phyloP scores from a whole-genome alignment of 2,888 invertebrate genomes.

The Eurytoma californica region DNA sequence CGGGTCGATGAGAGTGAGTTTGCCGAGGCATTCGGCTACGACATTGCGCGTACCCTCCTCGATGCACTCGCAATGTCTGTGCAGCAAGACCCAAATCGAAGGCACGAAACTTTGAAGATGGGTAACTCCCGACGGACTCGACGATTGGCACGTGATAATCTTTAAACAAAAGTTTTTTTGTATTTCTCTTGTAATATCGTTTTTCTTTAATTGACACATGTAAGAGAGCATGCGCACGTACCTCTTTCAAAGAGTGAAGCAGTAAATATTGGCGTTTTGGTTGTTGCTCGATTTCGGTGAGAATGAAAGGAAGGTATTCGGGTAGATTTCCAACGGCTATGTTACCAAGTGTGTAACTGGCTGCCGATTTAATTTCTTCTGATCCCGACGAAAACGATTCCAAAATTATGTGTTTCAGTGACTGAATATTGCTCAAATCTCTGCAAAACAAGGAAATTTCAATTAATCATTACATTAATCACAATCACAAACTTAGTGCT shows the following conservation, averaged over 20 bases:
- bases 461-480: too few relatives aligned
- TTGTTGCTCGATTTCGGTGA: constrained; percentile 94
- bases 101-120: constrained; percentile 83
- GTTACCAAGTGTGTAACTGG: constrained; percentile 96
- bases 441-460: constrained; percentile 73
- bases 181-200: too few relatives aligned
- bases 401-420: constrained; percentile 86
- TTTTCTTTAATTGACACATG: not conserved
- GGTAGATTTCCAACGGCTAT: constrained; percentile 96
- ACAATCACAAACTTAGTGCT: too few relatives aligned
- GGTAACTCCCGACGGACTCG: constrained; percentile 77
- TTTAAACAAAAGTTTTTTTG: constrained; percentile 61
- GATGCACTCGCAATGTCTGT: constrained; percentile 95
- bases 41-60: constrained; percentile 99
- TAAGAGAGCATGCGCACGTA: constrained; percentile 65
- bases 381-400: constrained; percentile 92
- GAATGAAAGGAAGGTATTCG: constrained; percentile 94
- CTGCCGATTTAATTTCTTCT: constrained; percentile 98
- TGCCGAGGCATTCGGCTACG: constrained; percentile 98
- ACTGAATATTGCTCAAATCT: constrained; percentile 86
- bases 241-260: constrained; percentile 98
- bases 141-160: constrained; percentile 81
- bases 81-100: constrained; percentile 93
- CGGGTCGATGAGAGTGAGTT: constrained; percentile 96
- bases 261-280: constrained; percentile 96